phyloP scores from a whole-genome alignment of 2,888 invertebrate species.

The Parasteatoda lunata region DNA sequence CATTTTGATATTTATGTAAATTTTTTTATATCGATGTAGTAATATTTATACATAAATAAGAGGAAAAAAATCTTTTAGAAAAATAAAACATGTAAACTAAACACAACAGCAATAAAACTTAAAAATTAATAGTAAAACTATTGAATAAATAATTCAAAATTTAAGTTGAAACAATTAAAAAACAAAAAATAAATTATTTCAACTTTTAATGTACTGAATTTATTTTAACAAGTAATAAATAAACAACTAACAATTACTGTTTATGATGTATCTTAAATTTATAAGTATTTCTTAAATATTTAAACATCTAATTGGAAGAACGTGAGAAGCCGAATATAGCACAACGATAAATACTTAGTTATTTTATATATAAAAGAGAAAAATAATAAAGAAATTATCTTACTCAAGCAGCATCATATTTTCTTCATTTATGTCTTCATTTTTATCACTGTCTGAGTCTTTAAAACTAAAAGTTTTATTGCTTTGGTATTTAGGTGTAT shows the following conservation, averaged over 20 bases:
- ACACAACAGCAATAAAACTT: too few species aligned
- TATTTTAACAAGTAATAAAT: neutral
- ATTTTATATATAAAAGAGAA: neutral
- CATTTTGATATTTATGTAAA: neutral
- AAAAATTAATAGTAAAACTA: neutral
- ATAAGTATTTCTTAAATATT: neutral
- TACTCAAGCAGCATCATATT: conserved; percentile 40
- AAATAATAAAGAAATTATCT: neutral
- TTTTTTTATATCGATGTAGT: too few species aligned
- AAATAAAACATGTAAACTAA: too few species aligned
- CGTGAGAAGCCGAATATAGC: too few species aligned
- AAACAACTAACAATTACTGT: neutral
- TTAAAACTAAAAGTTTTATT: conserved; percentile 53
- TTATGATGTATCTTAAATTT: neutral
- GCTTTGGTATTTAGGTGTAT: conserved; percentile 8
- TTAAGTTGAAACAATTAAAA: neutral
- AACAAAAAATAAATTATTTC: neutral
- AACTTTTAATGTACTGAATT: neutral
- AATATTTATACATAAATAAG: too few species aligned
- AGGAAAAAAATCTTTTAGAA: too few species aligned
- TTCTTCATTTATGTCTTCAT: conserved; percentile 26
- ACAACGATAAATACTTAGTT: neutral
- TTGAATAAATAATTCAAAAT: neutral
- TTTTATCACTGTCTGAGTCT: conserved; percentile 17
- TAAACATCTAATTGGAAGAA: neutral